Percentiles rank a stretch among this genome's conserved stretches.
phyloP scores from a whole-genome alignment of 2,888 invertebrate genomes.

The Calliopum simillimum region DNA sequence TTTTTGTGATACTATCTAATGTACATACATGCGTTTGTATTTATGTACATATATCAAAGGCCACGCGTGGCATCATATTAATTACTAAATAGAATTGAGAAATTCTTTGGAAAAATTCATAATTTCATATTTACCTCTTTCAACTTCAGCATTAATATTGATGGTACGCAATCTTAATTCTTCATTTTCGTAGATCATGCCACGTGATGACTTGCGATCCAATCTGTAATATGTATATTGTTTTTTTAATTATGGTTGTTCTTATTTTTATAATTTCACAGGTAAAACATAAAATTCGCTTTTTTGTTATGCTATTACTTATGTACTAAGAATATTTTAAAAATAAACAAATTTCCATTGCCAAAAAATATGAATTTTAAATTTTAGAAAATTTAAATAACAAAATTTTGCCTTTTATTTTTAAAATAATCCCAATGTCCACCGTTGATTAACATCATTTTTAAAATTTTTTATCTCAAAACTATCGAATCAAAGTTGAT shows the following conservation, averaged over 20 bases:
- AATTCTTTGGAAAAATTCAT: background rate
- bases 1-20: too few species aligned
- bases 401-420: conserved; percentile 50
- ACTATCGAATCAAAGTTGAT: background rate
- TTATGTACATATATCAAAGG: too few species aligned
- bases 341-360: background rate
- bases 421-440: conserved; percentile 55
- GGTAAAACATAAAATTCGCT: conserved; percentile 10
- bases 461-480: background rate
- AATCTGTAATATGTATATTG: conserved; percentile 73
- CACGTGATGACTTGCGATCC: conserved; percentile 91
- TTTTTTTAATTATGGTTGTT: conserved; percentile 17
- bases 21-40: too few species aligned
- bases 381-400: conserved; percentile 13
- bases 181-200: conserved; percentile 95
- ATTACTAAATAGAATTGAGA: too few species aligned
- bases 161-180: conserved; percentile 89
- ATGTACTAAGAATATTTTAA: background rate
- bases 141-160: conserved; percentile 92
- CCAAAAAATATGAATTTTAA: background rate
- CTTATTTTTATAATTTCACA: conserved; percentile 20
- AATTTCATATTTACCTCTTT: conserved; percentile 75
- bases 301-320: background rate
- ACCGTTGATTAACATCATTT: conserved; percentile 51
- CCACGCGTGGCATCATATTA: too few species aligned